Evolutionary conservation across 2,888 invertebrate genomes (phyloP), one percentile per base, ranked within the genome.

Genomic region (Lepidocyrtinus sp.): DNA sequence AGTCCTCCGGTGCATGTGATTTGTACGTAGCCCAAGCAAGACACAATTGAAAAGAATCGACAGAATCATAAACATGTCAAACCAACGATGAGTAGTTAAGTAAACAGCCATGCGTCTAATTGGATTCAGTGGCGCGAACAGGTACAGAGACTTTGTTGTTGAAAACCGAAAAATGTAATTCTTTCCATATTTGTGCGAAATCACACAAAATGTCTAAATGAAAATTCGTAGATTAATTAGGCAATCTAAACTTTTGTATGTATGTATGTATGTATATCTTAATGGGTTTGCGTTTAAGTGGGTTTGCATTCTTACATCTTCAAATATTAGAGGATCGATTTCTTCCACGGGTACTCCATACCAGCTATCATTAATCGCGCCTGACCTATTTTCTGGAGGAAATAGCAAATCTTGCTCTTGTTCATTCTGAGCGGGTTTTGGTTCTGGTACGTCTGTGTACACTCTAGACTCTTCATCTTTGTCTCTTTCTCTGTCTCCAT

Each of bases 201-300:
- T 96, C 90, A 98, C 96, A 90, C 97, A 97, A 91, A 98, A 98
- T 81, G 97, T 97, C 97, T 98, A 94, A n/a, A n/a, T n/a, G 9
- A 91, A 92, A 86, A 87, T 12, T 36, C 7, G 12, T 36, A n/a
- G n/a, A 55, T 7, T 36, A 55, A 12, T n/a, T 55, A 55, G 36
- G 5, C 36, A 36, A 9, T 36, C 12, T 12, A 36, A 36, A 36
- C 12, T 12, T 36, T 9, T 9, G 36, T 36, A 36, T 9, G 5
- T 36, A 36, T 9, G 12, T 9, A 12, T 7, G 5, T 7, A 36
- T 7, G 36, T 36, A 36, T 36, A 36, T 36, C 12, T 36, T 36
- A 36, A 36, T 36, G 5, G 5, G 5, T 36, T 15, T 26, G 27
- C 24, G 21, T 17, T 3, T 1, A 22, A 27, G 5, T 24, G 0